A percentile compares a stretch with the other conserved stretches of the same genome.
Conservation (phyloP, 2,797 vertebrate species). For the Anguilla obscura region DNA sequence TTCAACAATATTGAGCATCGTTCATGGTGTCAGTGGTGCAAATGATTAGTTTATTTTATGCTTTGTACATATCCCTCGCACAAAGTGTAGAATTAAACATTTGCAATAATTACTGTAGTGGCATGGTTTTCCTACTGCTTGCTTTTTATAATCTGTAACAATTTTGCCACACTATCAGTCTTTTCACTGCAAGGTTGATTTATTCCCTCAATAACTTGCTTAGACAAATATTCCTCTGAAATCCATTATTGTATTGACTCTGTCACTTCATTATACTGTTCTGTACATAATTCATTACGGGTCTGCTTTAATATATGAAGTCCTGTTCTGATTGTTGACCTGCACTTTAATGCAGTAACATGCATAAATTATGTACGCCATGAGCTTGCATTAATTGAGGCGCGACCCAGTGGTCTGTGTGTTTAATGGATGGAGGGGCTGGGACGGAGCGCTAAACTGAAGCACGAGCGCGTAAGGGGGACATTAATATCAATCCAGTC, state of each 20-base stretch:
- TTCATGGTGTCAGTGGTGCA: background rate
- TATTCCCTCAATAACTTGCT: background rate
- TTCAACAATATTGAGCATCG: background rate
- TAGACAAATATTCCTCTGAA: background rate
- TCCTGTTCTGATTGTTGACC: conserved; percentile 19
- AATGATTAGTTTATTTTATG: background rate
- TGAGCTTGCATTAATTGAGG: conserved; percentile 25
- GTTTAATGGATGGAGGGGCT: conserved; percentile 1
- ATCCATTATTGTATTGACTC: conserved; percentile 7
- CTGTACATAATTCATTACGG: conserved; percentile 11
- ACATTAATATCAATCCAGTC: conserved; percentile 5
- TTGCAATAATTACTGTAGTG: background rate
- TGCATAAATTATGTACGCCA: conserved; percentile 15
- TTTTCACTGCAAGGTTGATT: background rate
- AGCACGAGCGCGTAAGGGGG: background rate
- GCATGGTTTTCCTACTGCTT: background rate
- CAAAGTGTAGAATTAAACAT: background rate
- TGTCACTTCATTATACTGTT: conserved; percentile 21
- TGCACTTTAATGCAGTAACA: conserved; percentile 7
- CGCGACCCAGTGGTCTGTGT: conserved; percentile 1
- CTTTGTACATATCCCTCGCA: background rate
- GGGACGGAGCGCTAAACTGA: background rate
- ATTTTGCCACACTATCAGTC: background rate
- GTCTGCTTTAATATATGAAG: conserved; percentile 16
- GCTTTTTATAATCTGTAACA: conserved; percentile 14